Evolutionary conservation across 2,888 invertebrate species (phyloP).

Genomic region (Caenorhabditis macrosperma): DNA sequence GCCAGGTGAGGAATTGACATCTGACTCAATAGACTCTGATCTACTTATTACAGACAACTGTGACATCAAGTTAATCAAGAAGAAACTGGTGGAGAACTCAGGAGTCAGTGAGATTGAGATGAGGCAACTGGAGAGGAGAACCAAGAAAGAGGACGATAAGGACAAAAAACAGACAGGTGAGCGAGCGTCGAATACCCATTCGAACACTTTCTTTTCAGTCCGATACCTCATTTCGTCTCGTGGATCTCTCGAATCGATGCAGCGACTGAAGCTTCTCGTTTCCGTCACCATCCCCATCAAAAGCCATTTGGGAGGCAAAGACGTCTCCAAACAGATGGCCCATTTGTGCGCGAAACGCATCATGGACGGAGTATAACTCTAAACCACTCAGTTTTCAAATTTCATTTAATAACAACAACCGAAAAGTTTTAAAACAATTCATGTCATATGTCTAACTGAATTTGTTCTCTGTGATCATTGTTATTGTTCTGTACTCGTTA

Average conservation of each 20-base stretch:
- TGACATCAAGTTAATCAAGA: background rate
- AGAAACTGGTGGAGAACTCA: background rate
- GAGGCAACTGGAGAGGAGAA: background rate
- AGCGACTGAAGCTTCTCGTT: conserved; percentile 30
- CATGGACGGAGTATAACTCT: background rate
- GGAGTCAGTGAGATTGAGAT: background rate
- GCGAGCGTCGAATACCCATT: too few species aligned
- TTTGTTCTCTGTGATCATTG: too few species aligned
- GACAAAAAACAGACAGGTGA: background rate
- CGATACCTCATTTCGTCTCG: conserved; percentile 42
- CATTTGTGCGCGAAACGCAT: conserved; percentile 2
- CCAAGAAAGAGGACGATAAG: background rate
- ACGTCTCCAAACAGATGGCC: conserved; percentile 27
- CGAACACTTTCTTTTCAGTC: too few species aligned
- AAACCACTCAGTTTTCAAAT: background rate
- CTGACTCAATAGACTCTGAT: background rate
- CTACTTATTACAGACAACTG: background rate
- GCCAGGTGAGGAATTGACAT: background rate
- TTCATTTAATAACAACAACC: too few species aligned
- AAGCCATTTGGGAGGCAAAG: conserved; percentile 21
- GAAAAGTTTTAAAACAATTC: too few species aligned
- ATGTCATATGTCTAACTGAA: too few species aligned
- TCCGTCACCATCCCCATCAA: conserved; percentile 37
- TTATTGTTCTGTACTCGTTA: too few species aligned
- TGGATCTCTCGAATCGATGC: conserved; percentile 52